Evolutionary conservation across 1,140 invertebrate genomes (phyloP).

Genomic region (Aporrectodea caliginosa): DNA sequence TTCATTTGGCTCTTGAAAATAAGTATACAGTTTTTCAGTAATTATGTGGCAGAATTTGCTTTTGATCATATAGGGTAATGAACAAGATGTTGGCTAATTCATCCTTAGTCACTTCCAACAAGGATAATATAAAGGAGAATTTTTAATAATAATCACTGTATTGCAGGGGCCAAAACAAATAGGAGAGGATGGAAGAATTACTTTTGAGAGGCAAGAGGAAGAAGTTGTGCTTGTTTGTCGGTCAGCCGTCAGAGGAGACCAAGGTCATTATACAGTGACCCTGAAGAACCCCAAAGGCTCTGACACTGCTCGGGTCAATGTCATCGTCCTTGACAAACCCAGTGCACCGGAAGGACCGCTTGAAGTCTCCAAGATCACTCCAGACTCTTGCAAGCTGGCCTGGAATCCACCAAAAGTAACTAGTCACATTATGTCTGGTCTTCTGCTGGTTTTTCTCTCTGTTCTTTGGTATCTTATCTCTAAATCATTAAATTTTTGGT

Average conservation of each 20-base stretch:
- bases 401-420: constrained; percentile 77
- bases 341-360: constrained; percentile 83
- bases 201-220: constrained; percentile 76
- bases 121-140: too few relatives aligned
- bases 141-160: too few relatives aligned
- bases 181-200: constrained; percentile 73
- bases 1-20: too few relatives aligned
- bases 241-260: constrained; percentile 79
- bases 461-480: too few relatives aligned
- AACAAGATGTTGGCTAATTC: too few relatives aligned
- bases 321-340: constrained; percentile 73
- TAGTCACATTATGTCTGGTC: too few relatives aligned
- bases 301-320: constrained; percentile 81
- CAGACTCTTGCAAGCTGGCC: constrained; percentile 86
- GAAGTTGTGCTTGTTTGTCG: constrained; percentile 73
- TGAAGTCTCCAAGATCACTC: constrained; percentile 86
- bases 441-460: too few relatives aligned
- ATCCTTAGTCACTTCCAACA: too few relatives aligned
- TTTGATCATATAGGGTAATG: too few relatives aligned
- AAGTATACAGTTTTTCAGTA: too few relatives aligned
- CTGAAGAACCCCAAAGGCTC: constrained; percentile 78
- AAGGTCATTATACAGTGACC: constrained; percentile 85
- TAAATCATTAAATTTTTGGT: too few relatives aligned
- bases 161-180: constrained; percentile 75
- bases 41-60: too few relatives aligned